Evolutionary conservation across 2,113 vertebrate genomes (phyloP).

Genomic region (Murina feae): DNA sequence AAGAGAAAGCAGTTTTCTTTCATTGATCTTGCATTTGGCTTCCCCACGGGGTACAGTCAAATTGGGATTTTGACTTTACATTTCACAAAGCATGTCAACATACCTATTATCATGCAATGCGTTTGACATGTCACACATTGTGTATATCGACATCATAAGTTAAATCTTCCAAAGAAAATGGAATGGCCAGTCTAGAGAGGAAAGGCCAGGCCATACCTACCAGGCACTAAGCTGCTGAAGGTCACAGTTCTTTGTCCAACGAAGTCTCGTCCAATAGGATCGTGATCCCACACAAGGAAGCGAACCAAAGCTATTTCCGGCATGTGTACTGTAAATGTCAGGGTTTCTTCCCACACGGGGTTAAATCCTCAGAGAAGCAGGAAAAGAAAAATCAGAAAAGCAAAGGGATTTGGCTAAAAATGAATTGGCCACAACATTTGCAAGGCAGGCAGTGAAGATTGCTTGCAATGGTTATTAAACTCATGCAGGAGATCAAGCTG

Average conservation of each 20-base stretch:
- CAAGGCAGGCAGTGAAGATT: constrained; percentile 21
- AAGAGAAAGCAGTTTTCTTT: not conserved
- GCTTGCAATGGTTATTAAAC: constrained; percentile 26
- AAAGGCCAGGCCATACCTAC: constrained; percentile 77
- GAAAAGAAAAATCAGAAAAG: constrained; percentile 12
- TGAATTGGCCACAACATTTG: not conserved
- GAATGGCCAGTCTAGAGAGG: not conserved
- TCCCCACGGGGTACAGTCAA: not conserved
- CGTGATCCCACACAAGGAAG: constrained; percentile 98
- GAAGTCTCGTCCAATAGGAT: constrained; percentile 96
- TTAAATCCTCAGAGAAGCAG: constrained; percentile 89
- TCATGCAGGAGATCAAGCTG: not conserved
- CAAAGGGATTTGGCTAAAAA: not conserved
- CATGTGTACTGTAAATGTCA: constrained; percentile 97
- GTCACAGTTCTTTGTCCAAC: constrained; percentile 96
- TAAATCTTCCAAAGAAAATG: not conserved
- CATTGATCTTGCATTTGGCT: not conserved
- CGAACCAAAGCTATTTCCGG: constrained; percentile 93
- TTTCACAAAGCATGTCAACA: not conserved
- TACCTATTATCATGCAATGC: not conserved
- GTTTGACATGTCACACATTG: not conserved
- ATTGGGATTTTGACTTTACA: not conserved
- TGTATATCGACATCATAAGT: not conserved
- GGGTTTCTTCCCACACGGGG: constrained; percentile 97
- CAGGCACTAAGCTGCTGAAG: constrained; percentile 95